Evolutionary conservation across 2,113 vertebrate genomes (phyloP).

Genomic region (Perca flavescens): DNA sequence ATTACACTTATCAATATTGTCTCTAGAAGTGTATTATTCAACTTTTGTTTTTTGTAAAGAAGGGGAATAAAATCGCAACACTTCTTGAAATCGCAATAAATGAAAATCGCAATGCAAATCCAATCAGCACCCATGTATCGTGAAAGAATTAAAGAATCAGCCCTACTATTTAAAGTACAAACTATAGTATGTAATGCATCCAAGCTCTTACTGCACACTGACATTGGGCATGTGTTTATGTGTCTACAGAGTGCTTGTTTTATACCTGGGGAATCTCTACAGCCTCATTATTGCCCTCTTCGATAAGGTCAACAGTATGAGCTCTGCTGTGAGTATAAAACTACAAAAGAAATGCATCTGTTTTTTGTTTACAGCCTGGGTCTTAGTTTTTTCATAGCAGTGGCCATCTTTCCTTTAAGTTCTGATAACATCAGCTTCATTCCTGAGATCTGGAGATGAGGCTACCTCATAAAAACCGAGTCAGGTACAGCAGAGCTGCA

Average conservation of each 20-base stretch:
- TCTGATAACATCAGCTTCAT: not conserved
- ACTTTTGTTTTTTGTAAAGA: too few relatives aligned
- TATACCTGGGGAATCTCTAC: slow-evolving; percentile 99
- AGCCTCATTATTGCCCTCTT: slow-evolving; percentile 97
- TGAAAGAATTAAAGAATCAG: too few relatives aligned
- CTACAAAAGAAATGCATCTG: too few relatives aligned
- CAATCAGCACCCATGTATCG: too few relatives aligned
- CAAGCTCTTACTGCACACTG: not conserved
- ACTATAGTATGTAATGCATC: not conserved
- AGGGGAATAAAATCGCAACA: too few relatives aligned
- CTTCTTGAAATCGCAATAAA: too few relatives aligned
- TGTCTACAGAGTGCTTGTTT: slow-evolving; percentile 91
- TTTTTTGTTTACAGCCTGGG: not conserved
- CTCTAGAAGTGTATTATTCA: too few relatives aligned
- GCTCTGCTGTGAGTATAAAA: slow-evolving; percentile 85
- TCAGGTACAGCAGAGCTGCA: not conserved
- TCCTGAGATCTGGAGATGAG: not conserved
- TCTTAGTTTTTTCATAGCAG: not conserved
- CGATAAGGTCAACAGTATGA: slow-evolving; percentile 98
- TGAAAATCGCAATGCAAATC: too few relatives aligned
- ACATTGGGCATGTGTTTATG: not conserved
- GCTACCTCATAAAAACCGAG: not conserved
- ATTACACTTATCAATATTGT: too few relatives aligned
- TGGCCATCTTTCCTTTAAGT: not conserved
- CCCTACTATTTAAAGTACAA: not conserved